These are phyloP conservation scores for Dicroscelio sp. DNA, from an alignment of 2,888 invertebrate genomes.

Conservation along the genomic window DNA sequence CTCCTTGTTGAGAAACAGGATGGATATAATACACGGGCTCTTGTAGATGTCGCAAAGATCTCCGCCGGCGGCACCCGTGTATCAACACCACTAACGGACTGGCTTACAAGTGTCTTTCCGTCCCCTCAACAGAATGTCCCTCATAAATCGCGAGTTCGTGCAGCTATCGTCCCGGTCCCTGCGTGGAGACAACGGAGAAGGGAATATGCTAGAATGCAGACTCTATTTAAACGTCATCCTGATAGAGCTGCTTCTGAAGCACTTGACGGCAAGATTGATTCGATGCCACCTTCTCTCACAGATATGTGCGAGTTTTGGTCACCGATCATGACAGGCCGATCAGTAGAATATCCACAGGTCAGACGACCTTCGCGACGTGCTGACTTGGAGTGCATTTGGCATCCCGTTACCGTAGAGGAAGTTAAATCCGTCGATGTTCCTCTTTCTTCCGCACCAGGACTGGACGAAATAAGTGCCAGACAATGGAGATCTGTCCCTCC, in stretches of 20 bases:
- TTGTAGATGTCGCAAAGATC: no score
- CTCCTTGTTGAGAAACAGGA: no score
- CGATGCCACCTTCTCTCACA: slow-evolving; percentile 37
- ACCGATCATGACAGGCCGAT: slow-evolving; percentile 42
- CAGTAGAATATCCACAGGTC: neutral
- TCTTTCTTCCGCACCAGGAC: neutral
- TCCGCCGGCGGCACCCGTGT: no score
- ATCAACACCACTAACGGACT: no score
- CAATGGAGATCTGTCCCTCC: slow-evolving; percentile 30
- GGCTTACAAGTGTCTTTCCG: no score
- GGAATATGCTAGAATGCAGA: slow-evolving; percentile 89
- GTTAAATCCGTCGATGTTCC: neutral
- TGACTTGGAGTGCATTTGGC: neutral
- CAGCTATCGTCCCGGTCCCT: no score
- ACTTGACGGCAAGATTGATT: slow-evolving; percentile 56
- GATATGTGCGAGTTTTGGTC: slow-evolving; percentile 60
- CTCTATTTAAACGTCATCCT: slow-evolving; percentile 53
- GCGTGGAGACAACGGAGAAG: no score
- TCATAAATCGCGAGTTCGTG: no score
- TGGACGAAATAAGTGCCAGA: slow-evolving; percentile 32
- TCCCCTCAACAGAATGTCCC: no score
- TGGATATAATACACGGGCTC: no score
- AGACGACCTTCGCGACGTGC: neutral
- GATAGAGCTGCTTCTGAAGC: slow-evolving; percentile 59
- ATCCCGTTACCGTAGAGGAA: slow-evolving; percentile 15